phyloP scores from a whole-genome alignment of 1,140 invertebrate genomes.

The Akabosia matsudoensis region DNA sequence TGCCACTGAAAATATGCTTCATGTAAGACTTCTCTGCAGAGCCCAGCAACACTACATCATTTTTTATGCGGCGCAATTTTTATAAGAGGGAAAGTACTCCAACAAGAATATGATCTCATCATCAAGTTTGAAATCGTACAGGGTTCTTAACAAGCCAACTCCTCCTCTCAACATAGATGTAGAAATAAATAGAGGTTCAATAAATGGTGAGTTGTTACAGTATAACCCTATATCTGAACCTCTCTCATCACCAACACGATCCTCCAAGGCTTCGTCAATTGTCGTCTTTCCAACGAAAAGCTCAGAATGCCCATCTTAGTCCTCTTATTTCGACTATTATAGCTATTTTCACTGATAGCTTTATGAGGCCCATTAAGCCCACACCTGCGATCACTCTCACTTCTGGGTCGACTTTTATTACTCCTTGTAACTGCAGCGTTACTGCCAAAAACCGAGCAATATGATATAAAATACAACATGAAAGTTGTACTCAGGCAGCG shows the following conservation, averaged over 20 bases:
- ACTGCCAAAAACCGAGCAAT: not conserved
- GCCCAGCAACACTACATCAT: too few relatives aligned
- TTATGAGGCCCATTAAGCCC: slow-evolving; percentile 18
- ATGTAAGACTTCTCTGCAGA: too few relatives aligned
- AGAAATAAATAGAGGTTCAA: too few relatives aligned
- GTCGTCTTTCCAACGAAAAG: not conserved
- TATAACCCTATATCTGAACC: too few relatives aligned
- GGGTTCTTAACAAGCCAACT: too few relatives aligned
- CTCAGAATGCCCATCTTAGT: not conserved
- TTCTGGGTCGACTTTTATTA: slow-evolving; percentile 22
- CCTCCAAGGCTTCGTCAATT: not conserved
- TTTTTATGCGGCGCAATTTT: not conserved
- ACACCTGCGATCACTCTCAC: slow-evolving; percentile 21
- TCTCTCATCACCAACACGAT: not conserved
- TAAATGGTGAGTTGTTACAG: not conserved
- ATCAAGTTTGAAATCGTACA: too few relatives aligned
- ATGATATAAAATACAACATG: not conserved
- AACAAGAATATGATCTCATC: too few relatives aligned
- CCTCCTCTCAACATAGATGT: too few relatives aligned
- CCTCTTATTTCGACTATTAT: slow-evolving; percentile 2
- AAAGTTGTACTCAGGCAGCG: not conserved
- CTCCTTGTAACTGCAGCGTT: not conserved
- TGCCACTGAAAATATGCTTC: too few relatives aligned
- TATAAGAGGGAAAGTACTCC: not conserved
- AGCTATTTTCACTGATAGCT: slow-evolving; percentile 16